Conservation (phyloP, 2,888 invertebrate genomes). For the Microplitis manilae region DNA sequence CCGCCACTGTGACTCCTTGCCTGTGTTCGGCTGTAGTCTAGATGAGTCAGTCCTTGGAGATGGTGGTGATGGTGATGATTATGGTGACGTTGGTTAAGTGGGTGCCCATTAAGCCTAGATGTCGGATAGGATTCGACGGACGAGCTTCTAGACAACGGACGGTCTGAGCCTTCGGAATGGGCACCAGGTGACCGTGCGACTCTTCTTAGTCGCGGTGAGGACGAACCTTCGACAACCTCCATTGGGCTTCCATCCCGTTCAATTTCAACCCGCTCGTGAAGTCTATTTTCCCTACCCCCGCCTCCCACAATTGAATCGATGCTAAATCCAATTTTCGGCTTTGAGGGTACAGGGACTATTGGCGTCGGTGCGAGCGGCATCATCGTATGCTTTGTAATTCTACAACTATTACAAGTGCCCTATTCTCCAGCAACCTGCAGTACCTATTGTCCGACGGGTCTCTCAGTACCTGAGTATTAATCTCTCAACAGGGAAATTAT, state of each 20-base stretch:
- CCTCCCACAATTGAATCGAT: slow-evolving; percentile 93
- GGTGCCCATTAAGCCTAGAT: slow-evolving; percentile 64
- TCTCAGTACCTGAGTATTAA: too few relatives aligned
- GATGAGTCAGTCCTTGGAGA: slow-evolving; percentile 55
- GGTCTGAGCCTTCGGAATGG: slow-evolving; percentile 73
- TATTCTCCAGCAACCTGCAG: slow-evolving; percentile 30
- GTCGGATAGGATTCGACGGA: slow-evolving; percentile 68
- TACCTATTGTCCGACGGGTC: background rate
- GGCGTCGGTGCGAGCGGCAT: slow-evolving; percentile 96
- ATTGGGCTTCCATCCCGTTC: slow-evolving; percentile 63
- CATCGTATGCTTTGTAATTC: slow-evolving; percentile 76
- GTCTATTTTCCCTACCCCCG: slow-evolving; percentile 49
- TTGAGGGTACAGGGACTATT: slow-evolving; percentile 91
- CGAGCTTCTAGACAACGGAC: slow-evolving; percentile 66
- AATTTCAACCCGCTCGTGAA: slow-evolving; percentile 63
- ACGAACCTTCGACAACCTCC: slow-evolving; percentile 66
- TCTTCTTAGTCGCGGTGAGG: slow-evolving; percentile 61
- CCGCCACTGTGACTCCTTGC: slow-evolving; percentile 68
- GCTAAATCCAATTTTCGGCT: slow-evolving; percentile 94
- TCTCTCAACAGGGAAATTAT: background rate
- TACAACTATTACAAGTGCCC: background rate
- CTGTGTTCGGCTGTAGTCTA: slow-evolving; percentile 58
- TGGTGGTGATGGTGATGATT: slow-evolving; percentile 56
- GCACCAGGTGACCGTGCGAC: slow-evolving; percentile 71
- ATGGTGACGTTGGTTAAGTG: slow-evolving; percentile 51